Evolutionary conservation across 2,888 invertebrate genomes (phyloP).

Genomic region (Crocallis elinguaria): DNA sequence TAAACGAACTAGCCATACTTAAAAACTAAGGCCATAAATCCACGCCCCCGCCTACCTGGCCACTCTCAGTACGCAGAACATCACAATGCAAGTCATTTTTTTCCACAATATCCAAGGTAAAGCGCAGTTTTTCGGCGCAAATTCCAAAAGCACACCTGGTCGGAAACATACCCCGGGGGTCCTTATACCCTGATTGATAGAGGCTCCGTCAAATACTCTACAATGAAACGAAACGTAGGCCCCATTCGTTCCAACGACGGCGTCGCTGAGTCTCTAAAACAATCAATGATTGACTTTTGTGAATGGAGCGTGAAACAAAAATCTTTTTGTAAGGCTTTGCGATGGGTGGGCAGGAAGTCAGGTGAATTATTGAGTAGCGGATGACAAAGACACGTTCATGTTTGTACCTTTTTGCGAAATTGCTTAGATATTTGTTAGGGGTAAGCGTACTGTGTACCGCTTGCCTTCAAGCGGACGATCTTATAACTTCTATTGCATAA

Average conservation of each 20-base stretch:
- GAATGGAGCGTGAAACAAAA: conserved; percentile 79
- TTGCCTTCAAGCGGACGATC: no score
- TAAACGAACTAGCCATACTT: conserved; percentile 37
- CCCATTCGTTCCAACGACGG: conserved; percentile 65
- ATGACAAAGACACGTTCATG: conserved; percentile 15
- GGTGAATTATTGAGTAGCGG: conserved; percentile 58
- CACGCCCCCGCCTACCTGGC: conserved; percentile 67
- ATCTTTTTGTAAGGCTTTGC: conserved; percentile 55
- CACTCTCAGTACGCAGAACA: conserved; percentile 72
- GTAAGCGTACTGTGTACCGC: no score
- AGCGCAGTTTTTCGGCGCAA: conserved; percentile 80
- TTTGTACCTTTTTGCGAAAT: not conserved
- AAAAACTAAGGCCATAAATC: conserved; percentile 51
- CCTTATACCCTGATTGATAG: conserved; percentile 74
- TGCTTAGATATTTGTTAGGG: no score
- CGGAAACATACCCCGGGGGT: conserved; percentile 83
- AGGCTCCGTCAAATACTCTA: conserved; percentile 71
- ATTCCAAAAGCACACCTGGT: conserved; percentile 84
- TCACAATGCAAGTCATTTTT: conserved; percentile 75
- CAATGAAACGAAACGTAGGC: conserved; percentile 58
- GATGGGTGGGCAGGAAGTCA: conserved; percentile 70
- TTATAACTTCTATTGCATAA: no score
- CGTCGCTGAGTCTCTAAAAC: conserved; percentile 82
- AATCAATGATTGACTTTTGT: conserved; percentile 80
- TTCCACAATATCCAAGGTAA: conserved; percentile 65